Evolutionary conservation across 2,888 invertebrate genomes (phyloP), one percentile per base, ranked within the genome.

Genomic region (Cheilosia grossa): DNA sequence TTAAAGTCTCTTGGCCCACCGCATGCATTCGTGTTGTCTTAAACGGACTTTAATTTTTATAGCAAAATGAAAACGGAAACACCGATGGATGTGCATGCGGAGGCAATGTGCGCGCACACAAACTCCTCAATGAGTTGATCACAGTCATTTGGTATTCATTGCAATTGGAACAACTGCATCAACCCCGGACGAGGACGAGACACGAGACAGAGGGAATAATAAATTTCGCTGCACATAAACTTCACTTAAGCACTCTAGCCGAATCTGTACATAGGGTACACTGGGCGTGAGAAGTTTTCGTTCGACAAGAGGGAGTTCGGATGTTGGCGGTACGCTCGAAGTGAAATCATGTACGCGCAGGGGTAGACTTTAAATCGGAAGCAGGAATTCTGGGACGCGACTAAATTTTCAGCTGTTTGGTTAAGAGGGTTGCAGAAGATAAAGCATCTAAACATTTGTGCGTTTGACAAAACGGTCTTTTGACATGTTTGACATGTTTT

Each of bases 171-270:
- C 77, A 86, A 78, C 85, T 77, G 82, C 86, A 82, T 82, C 72
- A 77, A 58, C 72, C 51, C 54, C 75, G 66, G 54, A 77, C 73
- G 44, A 81, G 72, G 40, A 63, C 86, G 72, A 86, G 82, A 86
- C 86, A 63, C 86, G 72, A 86, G 86, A 86, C 86, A 82, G 86
- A 86, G 82, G 64, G 86, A 86, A 86, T 86, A 86, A 78, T 86
- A 82, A 86, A 86, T 86, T 82, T 82, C 42, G 40, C 40, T 69
- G 51, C 79, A 64, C 47, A 77, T 64, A 66, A 77, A 61, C 72
- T 78, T 54, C 82, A 66, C 54, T 82, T 78, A 67, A 77, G 54
- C 66, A 67, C 7, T 37, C 13, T 33, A 72, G 63, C 56, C 9
- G 21, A 37, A 49, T 44, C 42, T 17, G 54, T 37, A 51, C 42